These are phyloP conservation scores for Eleutherodactylus coqui DNA, from an alignment of 2,797 vertebrate species.

Conservation along the genomic window DNA sequence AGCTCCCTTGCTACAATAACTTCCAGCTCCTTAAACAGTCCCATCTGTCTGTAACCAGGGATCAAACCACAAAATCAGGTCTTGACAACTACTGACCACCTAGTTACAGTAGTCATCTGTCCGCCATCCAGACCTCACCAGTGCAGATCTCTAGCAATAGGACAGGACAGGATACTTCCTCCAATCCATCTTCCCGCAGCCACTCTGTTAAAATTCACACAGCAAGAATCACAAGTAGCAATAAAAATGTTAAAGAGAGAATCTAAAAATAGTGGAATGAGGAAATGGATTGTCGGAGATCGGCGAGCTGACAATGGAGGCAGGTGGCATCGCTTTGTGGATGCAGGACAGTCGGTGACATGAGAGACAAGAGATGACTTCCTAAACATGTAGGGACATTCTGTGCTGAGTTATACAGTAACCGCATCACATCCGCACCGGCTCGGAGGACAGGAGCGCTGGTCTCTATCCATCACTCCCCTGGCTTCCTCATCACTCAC, in stretches of 20 bases:
- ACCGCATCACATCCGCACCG: conserved; percentile 23
- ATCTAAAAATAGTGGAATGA: conserved; percentile 44
- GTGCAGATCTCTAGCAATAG: not conserved
- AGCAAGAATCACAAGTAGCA: conserved; percentile 45
- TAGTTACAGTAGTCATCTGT: not conserved
- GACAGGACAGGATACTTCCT: conserved; percentile 1
- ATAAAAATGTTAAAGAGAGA: conserved; percentile 61
- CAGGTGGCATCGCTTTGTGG: conserved; percentile 58
- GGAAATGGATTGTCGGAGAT: conserved; percentile 45
- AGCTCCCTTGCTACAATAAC: too few species aligned
- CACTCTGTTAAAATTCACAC: conserved; percentile 55
- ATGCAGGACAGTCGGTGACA: conserved; percentile 37
- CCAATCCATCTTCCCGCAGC: conserved; percentile 48
- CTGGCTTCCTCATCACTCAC: conserved; percentile 57
- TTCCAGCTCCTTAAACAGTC: not conserved
- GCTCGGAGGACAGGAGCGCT: conserved; percentile 21
- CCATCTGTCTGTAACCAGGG: not conserved
- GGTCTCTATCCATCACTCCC: conserved; percentile 54
- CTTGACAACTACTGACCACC: not conserved
- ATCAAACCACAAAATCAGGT: not conserved
- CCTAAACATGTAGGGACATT: conserved; percentile 62
- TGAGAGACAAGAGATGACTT: conserved; percentile 55
- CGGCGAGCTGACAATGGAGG: conserved; percentile 49
- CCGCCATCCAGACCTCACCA: not conserved
- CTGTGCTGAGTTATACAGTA: conserved; percentile 56